A percentile compares a stretch with the other conserved stretches of the same genome.
These are phyloP conservation scores for Neodon shergylaensis DNA, from an alignment of 2,113 vertebrate species.

Conservation along the genomic window DNA sequence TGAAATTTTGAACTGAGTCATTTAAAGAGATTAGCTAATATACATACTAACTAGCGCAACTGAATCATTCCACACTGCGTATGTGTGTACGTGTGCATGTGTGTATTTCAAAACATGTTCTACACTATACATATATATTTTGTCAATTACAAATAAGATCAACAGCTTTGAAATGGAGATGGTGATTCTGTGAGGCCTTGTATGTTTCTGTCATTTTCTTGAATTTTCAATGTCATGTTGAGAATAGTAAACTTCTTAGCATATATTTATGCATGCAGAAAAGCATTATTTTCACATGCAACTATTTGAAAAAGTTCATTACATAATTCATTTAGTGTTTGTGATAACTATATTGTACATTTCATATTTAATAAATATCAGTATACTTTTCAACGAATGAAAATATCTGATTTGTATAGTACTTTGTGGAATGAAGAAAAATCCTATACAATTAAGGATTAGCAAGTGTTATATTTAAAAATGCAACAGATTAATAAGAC, in stretches of 20 bases:
- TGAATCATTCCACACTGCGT: neutral
- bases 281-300: neutral
- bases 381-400: neutral
- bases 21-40: neutral
- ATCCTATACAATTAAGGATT: neutral
- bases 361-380: neutral
- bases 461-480: neutral
- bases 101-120: neutral
- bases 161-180: neutral
- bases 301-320: neutral
- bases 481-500: neutral
- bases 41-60: neutral
- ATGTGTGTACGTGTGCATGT: too few species aligned
- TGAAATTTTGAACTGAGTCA: neutral
- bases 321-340: neutral
- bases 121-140: neutral
- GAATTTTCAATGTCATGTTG: neutral
- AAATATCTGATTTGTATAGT: neutral
- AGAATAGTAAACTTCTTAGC: neutral
- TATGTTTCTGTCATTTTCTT: neutral
- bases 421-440: constrained; percentile 14
- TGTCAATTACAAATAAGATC: neutral
- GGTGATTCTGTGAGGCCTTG: neutral
- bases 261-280: neutral
- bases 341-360: neutral